Evolutionary conservation across 1,140 invertebrate genomes (phyloP), one percentile per base, ranked within the genome.

Genomic region (Drosophila teissieri): DNA sequence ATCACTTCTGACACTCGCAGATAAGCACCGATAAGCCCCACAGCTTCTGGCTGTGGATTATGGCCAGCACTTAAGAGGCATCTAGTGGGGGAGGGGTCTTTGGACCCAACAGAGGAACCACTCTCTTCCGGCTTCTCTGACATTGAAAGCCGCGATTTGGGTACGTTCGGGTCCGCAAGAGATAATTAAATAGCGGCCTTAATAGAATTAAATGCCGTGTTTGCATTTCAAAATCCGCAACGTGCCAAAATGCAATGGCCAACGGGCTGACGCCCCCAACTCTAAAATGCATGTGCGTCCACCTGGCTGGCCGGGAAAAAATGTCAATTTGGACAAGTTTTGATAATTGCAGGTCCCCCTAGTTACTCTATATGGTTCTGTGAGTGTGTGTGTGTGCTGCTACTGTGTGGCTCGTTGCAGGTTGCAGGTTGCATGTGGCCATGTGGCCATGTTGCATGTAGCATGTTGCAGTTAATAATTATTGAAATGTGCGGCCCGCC

Each of bases 401-500:
- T 83, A 89, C 79, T 79, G 79, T 86, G 80, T 72, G 75, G 81
- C 82, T 77, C 55, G 78, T 65, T 64, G 72, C 78, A 78, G 70
- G 78, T 65, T 64, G 72, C 78, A 78, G 70, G 63, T 74, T 55
- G 64, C 78, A 80, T 78, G 77, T 80, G 69, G 81, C 64, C 36
- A 37, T 37, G 27, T 31, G 27, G 27, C 31, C 55, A 62, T 75
- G 72, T 80, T 74, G 73, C 85, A 88, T 89, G 85, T 89, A 84
- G 84, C 85, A 89, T 89, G 84, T 89, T 89, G 84, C 84, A 89
- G 84, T 89, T 89, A 89, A 89, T 89, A 89, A 89, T 89, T 90
- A 89, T 89, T 90, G 84, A 89, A 89, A 89, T 85, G 84, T 89
- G 84, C 77, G 85, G 84, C 80, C 76, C 36, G 85, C 56, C 80